A percentile compares a stretch with the other conserved stretches of the same genome.
These are phyloP conservation scores for Tipula lateralis DNA, from an alignment of 2,888 invertebrate genomes.

Conservation along the genomic window DNA sequence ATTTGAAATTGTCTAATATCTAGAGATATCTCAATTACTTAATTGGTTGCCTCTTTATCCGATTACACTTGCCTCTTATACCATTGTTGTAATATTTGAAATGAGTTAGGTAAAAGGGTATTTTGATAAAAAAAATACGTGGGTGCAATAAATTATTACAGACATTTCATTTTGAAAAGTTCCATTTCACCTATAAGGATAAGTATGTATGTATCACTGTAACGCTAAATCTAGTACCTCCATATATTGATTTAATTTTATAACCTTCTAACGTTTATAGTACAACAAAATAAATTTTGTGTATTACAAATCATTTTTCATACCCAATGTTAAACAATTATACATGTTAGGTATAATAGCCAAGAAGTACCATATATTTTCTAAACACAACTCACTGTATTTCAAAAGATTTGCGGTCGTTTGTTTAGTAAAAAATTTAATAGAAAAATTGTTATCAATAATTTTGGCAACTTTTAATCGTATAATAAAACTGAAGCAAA, in stretches of 20 bases:
- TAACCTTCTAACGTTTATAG: neutral
- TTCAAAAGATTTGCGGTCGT: neutral
- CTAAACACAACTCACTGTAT: neutral
- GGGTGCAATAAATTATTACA: neutral
- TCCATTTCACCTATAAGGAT: neutral
- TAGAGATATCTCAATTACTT: slow-evolving; percentile 15
- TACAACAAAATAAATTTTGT: neutral
- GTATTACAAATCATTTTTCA: neutral
- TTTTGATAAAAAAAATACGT: neutral
- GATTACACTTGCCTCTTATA: neutral
- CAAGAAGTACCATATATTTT: neutral
- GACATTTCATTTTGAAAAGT: neutral
- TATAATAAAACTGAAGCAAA: neutral
- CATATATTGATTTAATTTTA: neutral
- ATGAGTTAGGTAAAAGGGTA: neutral
- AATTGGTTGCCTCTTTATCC: neutral
- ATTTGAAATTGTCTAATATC: neutral
- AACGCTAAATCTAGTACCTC: neutral
- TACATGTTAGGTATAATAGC: neutral
- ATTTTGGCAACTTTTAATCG: neutral
- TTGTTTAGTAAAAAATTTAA: neutral
- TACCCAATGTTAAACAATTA: neutral
- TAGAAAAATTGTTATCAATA: neutral
- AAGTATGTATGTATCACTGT: neutral
- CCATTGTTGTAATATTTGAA: neutral